phyloP scores from a whole-genome alignment of 2,797 vertebrate genomes.

The Mallotus villosus region DNA sequence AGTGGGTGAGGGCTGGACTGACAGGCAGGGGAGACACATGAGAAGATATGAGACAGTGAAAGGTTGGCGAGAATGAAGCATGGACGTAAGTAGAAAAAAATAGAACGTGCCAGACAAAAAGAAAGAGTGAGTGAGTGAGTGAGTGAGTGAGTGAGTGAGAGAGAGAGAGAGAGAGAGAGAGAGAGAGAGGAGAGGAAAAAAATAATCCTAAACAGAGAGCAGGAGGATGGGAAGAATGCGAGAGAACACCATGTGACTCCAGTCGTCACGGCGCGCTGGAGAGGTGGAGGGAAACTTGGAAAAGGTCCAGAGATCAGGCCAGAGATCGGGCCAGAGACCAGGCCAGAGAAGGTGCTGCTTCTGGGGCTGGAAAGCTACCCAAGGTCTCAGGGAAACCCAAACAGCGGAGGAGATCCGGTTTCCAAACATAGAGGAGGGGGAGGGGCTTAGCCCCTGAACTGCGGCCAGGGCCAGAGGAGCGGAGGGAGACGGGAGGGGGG shows the following conservation, averaged over 20 bases:
- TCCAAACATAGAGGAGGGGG: not conserved
- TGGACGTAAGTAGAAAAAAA: too few species aligned
- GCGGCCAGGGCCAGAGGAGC: not conserved
- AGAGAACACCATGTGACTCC: too few species aligned
- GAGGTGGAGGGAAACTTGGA: not conserved
- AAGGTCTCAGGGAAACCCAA: not conserved
- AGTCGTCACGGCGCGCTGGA: too few species aligned
- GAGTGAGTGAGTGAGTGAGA: too few species aligned
- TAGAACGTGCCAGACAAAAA: too few species aligned
- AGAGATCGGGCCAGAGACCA: too few species aligned
- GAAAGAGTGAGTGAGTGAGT: not conserved
- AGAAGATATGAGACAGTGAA: slow-evolving; percentile 1
- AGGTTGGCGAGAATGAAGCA: not conserved
- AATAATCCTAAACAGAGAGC: slow-evolving; percentile 10
- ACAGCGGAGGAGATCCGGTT: not conserved
- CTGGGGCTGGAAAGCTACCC: not conserved
- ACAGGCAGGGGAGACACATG: slow-evolving; percentile 37
- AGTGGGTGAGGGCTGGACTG: slow-evolving; percentile 53
- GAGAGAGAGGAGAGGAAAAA: not conserved
- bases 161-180: too few species aligned
- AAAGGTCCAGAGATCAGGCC: slow-evolving; percentile 4
- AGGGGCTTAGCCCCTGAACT: not conserved
- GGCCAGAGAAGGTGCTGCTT: not conserved
- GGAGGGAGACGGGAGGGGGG: not conserved
- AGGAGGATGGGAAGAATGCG: not conserved